Evolutionary conservation across 2,113 vertebrate genomes (phyloP).

Genomic region (Pseudopipra pipra): DNA sequence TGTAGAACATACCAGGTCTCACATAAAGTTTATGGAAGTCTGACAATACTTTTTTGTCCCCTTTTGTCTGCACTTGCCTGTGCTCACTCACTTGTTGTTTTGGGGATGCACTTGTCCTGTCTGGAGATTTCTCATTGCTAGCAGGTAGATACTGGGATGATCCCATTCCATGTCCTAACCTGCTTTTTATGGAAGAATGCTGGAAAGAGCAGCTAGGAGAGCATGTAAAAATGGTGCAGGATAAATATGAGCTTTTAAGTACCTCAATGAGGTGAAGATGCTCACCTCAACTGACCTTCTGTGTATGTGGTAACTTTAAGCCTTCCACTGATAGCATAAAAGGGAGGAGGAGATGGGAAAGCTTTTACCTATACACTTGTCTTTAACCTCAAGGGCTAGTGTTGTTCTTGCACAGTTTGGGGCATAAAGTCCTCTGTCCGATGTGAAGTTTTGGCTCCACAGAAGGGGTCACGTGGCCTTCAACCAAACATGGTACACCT

Average conservation of each 20-base stretch:
- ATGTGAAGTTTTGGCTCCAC: neutral
- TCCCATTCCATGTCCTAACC: neutral
- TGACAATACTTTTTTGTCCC: neutral
- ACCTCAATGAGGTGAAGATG: neutral
- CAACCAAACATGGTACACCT: neutral
- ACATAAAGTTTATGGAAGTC: neutral
- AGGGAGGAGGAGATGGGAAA: neutral
- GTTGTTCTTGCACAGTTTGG: neutral
- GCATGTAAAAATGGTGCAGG: neutral
- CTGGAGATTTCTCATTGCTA: neutral
- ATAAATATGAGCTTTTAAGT: neutral
- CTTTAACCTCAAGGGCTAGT: neutral
- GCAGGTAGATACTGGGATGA: neutral
- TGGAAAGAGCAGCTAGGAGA: neutral
- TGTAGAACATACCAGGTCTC: neutral
- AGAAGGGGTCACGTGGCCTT: neutral
- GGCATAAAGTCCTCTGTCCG: neutral
- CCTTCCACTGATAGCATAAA: neutral
- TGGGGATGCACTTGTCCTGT: neutral
- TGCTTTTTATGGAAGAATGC: neutral
- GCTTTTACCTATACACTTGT: neutral
- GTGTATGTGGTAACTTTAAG: neutral
- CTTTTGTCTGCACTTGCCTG: neutral
- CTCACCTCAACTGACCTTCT: rapidly evolving
- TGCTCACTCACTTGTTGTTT: neutral